Conservation (phyloP, 2,113 vertebrate species). For the Zapornia atra region DNA sequence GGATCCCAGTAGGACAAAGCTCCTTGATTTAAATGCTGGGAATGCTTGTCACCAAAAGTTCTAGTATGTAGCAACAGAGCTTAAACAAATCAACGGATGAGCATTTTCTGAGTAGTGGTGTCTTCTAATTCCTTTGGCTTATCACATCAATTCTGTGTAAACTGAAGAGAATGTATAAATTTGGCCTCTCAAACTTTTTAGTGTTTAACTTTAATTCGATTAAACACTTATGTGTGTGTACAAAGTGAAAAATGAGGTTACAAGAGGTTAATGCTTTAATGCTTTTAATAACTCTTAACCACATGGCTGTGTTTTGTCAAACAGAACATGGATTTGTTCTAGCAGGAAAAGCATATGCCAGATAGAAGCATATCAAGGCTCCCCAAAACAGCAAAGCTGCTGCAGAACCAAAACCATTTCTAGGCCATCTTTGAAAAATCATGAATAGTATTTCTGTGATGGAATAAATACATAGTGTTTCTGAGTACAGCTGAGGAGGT, state of each 20-base stretch:
- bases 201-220: conserved; percentile 77
- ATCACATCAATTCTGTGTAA: conserved; percentile 66
- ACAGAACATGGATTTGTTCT: conserved; percentile 50
- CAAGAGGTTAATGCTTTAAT: conserved; percentile 80
- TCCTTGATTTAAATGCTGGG: conserved; percentile 30
- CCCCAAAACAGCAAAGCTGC: not conserved
- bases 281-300: conserved; percentile 80
- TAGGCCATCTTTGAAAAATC: conserved; percentile 42
- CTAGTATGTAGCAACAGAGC: conserved; percentile 19
- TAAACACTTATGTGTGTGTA: conserved; percentile 77
- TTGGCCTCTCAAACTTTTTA: conserved; percentile 70
- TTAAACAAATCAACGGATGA: conserved; percentile 53
- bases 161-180: conserved; percentile 67
- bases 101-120: conserved; percentile 17
- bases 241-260: conserved; percentile 80
- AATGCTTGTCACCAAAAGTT: conserved; percentile 41
- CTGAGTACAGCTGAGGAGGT: not conserved
- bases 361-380: conserved; percentile 21
- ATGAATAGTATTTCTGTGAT: not conserved
- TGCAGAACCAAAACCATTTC: not conserved
- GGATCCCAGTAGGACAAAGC: conserved; percentile 26
- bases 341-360: conserved; percentile 34
- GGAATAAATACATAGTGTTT: not conserved
- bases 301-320: conserved; percentile 78
- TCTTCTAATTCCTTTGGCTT: conserved; percentile 61